Evolutionary conservation across 2,113 vertebrate genomes (phyloP).

Genomic region (Ctenodactylus gundi): DNA sequence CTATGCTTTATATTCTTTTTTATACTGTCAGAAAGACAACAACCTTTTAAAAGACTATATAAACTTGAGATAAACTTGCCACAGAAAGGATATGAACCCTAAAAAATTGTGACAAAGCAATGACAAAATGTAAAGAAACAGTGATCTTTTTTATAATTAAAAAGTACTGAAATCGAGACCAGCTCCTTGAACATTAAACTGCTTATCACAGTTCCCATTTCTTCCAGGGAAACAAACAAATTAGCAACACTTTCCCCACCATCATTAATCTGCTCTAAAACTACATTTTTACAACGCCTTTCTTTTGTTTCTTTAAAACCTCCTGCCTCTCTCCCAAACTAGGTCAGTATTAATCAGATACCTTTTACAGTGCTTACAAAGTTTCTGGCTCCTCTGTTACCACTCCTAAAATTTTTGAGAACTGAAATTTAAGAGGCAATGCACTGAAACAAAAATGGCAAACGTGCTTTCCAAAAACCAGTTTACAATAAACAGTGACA

Average conservation of each 20-base stretch:
- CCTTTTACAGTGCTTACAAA: constrained; percentile 60
- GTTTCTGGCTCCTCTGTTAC: constrained; percentile 69
- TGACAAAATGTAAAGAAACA: constrained; percentile 73
- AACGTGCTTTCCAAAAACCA: constrained; percentile 81
- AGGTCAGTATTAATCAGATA: constrained; percentile 55
- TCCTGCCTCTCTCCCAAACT: constrained; percentile 70
- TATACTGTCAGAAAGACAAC: constrained; percentile 79
- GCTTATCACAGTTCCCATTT: constrained; percentile 82
- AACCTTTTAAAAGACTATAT: constrained; percentile 77
- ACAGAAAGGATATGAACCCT: constrained; percentile 76
- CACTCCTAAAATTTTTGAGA: constrained; percentile 75
- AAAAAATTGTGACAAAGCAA: constrained; percentile 78
- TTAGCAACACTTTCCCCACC: constrained; percentile 80
- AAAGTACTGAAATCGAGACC: constrained; percentile 86
- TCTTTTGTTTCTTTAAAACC: constrained; percentile 78
- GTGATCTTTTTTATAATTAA: constrained; percentile 77
- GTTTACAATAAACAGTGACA: constrained; percentile 73
- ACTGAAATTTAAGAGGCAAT: constrained; percentile 74
- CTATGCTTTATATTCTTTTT: constrained; percentile 78
- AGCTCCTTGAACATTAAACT: constrained; percentile 88
- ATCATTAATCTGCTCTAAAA: constrained; percentile 81
- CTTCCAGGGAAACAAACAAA: constrained; percentile 84
- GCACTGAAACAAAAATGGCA: constrained; percentile 76
- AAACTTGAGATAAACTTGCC: constrained; percentile 67
- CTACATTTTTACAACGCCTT: constrained; percentile 83